Evolutionary conservation across 2,797 vertebrate genomes (phyloP), one percentile per base, ranked within the genome.

Genomic region (Takifugu ocellatus): DNA sequence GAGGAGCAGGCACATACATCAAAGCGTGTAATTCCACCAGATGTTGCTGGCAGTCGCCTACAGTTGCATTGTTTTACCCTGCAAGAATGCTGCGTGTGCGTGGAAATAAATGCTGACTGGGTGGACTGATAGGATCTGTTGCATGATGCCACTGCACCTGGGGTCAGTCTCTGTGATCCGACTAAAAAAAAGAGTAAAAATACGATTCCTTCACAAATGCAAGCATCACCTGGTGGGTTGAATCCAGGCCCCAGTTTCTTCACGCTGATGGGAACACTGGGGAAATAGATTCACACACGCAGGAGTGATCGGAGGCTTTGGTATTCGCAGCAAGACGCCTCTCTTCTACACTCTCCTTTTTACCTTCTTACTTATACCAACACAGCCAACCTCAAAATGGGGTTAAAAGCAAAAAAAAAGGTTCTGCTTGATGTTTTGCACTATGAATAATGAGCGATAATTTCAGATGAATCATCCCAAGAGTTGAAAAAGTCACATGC

Each of bases 261-360:
- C 54, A 52, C 74, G 54, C 56, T 50, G 54, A 75, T 78, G 72
- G 72, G 72, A 73, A 70, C 59, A 66, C 66, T 61, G 58, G 63
- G 59, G 56, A 60, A 67, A 74, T 49, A 21, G 29, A 49, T 54
- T 63, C 63, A 70, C 61, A 59, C 58, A 53, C 49, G 33, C 24
- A 51, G 9, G 1, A 7, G 14, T 29, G 27, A 52, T 66, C 25
- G 15, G 49, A 71, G 44, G 68, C 49, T 66, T 54, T 68, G 31
- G 44, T 61, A 61, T 61, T 61, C 65, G 56, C 61, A 70, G 63
- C 27, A 44, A 50, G 56, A 66, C 46, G 16, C 2, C 17, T 33
- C 31, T 33, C 31, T 10, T 33, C 31, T 33, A 7, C 7, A 33
- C 31, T 61, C 6, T 27, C 59, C 5, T 45, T 66, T 61, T 63